Evolutionary conservation across 35 echinoderm and acorn worm genomes (phyloP), one percentile per base, ranked within the genome.

Genomic region (Hemicentrotus pulcherrimus): DNA sequence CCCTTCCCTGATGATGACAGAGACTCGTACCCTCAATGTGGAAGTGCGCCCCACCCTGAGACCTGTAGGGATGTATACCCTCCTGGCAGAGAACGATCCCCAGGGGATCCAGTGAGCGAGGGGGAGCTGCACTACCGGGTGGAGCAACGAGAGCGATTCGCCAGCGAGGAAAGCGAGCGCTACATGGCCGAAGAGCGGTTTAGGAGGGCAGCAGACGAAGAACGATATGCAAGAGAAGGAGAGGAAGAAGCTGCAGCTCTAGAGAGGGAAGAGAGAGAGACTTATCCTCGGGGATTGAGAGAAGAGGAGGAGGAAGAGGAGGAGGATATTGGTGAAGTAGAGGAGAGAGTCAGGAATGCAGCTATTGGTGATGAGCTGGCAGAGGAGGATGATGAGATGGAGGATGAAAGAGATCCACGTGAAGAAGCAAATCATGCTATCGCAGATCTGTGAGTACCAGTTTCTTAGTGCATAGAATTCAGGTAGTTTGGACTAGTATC

Each of bases 251-350:
- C 32, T n/a, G 91, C 16, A 50, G 91, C 46, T 28, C 46, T 90
- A 28, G 88, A 90, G 88, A 90, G 88, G 88, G 46, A 47, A 45
- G 88, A 31, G n/a, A 90, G 88, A 46, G 88, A 90, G 15, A 35
- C 32, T 28, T 90, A 90, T 78, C 22, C 65, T 30, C 88, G 32
- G 88, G 88, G 88, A 24, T 32, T 47, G 32, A 90, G 45, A 14
- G 15, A 47, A 28, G 46, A 93, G 88, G 32, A 86, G 90, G 90
- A 41, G 35, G 35, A 41, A 3, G 35, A 41, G 35, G 35, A 91
- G 33, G 90, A 93, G 47, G 91, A 93, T 32, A 58, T 93, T 90
- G 88, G 88, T 31, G 91, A 93, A 13, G 91, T 93, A 13, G 91
- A 93, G 91, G 91, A 93, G 46, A 93, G 91, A 31, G 45, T 47